phyloP scores from a whole-genome alignment of 2,888 invertebrate genomes.

The Limenitis camilla region DNA sequence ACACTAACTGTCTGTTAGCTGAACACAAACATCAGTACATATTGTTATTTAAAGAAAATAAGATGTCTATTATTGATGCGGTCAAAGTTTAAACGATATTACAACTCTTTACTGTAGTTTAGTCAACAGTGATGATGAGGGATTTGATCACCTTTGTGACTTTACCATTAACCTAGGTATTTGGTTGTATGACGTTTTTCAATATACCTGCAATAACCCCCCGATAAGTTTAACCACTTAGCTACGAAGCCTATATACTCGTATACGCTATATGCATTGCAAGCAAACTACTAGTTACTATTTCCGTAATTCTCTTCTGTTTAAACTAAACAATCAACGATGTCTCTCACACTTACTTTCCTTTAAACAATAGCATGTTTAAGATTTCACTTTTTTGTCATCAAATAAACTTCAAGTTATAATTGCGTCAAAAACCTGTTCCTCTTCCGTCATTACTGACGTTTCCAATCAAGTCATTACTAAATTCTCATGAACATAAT shows the following conservation, averaged over 20 bases:
- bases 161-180: too few species aligned
- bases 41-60: too few species aligned
- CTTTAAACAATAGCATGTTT: constrained; percentile 58
- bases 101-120: too few species aligned
- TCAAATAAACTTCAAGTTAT: constrained; percentile 40
- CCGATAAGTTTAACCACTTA: neutral
- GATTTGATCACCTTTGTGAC: too few species aligned
- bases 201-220: too few species aligned
- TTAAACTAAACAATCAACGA: constrained; percentile 37
- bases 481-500: neutral
- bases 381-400: constrained; percentile 71
- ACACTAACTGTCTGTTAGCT: too few species aligned
- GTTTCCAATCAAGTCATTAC: constrained; percentile 1
- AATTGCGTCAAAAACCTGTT: constrained; percentile 49
- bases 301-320: constrained; percentile 56
- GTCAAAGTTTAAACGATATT: too few species aligned
- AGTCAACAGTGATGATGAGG: too few species aligned
- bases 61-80: too few species aligned
- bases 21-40: too few species aligned
- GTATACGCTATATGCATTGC: neutral
- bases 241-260: neutral
- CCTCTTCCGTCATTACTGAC: constrained; percentile 41
- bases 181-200: too few species aligned
- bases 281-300: constrained; percentile 13
- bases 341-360: constrained; percentile 63